These are phyloP conservation scores for Smittia aterrima DNA, from an alignment of 2,888 invertebrate species.

Conservation along the genomic window DNA sequence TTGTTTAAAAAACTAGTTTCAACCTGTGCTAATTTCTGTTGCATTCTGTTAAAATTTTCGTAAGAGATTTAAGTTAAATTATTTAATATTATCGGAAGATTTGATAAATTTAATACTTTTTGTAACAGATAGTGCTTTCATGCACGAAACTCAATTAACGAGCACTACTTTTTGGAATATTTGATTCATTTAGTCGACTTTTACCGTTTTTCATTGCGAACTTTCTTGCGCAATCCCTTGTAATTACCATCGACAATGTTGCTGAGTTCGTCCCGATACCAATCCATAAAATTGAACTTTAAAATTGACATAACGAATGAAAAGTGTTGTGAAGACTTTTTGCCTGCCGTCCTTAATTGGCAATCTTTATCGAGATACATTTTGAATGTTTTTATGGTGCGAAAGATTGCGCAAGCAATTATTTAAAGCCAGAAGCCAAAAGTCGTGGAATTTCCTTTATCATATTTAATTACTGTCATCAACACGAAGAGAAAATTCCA, in stretches of 20 bases:
- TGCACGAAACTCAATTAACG: too few species aligned
- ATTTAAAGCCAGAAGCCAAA: neutral
- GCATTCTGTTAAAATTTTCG: too few species aligned
- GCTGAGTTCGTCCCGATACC: neutral
- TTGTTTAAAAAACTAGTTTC: neutral
- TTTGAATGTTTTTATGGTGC: constrained; percentile 13
- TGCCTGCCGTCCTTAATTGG: neutral
- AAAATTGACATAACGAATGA: neutral
- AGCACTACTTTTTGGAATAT: too few species aligned
- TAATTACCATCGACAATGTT: neutral
- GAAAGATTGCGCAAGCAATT: neutral
- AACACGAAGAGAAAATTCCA: neutral
- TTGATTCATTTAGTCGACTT: too few species aligned
- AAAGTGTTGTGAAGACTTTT: too few species aligned
- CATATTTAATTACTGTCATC: constrained; percentile 2
- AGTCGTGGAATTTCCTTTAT: neutral
- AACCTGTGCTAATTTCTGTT: neutral
- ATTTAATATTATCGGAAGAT: too few species aligned
- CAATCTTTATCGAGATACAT: neutral
- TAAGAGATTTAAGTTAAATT: too few species aligned
- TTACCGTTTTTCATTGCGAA: neutral
- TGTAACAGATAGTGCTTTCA: too few species aligned
- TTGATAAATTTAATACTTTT: too few species aligned
- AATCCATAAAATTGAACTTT: neutral
- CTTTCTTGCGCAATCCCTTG: neutral